Base-by-base conservation (phyloP, 2,113 vertebrate species). In the Pomatostomus ruficeps region DNA sequence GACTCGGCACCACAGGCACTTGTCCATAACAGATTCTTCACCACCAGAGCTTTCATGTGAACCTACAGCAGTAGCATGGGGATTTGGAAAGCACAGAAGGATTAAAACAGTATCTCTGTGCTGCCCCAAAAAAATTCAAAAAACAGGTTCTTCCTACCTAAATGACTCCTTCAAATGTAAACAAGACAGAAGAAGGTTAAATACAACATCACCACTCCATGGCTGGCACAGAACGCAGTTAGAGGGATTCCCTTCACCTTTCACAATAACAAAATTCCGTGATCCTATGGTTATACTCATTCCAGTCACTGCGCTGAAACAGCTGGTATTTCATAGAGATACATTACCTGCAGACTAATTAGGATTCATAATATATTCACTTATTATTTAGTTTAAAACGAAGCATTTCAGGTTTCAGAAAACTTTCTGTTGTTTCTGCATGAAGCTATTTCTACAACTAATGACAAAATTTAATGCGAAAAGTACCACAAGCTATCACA, bases 131-230 rank as follows among this genome's bases (percentile, higher is more conserved):
- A 81, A 19, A 58, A 20, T 6, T 46, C 3, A 26, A 19, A 58
- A 33, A 33, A 7, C 20, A 54, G 26, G 13, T 35, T 43, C 46
- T 38, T 42, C 9, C 49, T 11, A 52, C 24, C 55, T 87, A 25
- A 49, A 75, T 25, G n/a, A 55, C 11, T 66, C 14, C 48, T 28
- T 57, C 65, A 62, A 74, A 63, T 28, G 48, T 63, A 46, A 73
- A 59, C 35, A 42, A 33, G 23, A 13, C 14, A 76, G 31, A 22
- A n/a, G 48, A 49, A n/a, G 15, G 46, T 31, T 31, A 40, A 6
- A 21, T 1, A 25, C 22, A 21, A 8, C 9, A 25, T 3, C 7
- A 9, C 23, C 42, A 23, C 15, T 21, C 6, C 1, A 0, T 0
- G 26, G 48, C 66, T 46, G 33, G 66, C 10, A 2, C 35, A 74